phyloP scores from a whole-genome alignment of 2,113 vertebrate genomes.

The Anolis sagrei region DNA sequence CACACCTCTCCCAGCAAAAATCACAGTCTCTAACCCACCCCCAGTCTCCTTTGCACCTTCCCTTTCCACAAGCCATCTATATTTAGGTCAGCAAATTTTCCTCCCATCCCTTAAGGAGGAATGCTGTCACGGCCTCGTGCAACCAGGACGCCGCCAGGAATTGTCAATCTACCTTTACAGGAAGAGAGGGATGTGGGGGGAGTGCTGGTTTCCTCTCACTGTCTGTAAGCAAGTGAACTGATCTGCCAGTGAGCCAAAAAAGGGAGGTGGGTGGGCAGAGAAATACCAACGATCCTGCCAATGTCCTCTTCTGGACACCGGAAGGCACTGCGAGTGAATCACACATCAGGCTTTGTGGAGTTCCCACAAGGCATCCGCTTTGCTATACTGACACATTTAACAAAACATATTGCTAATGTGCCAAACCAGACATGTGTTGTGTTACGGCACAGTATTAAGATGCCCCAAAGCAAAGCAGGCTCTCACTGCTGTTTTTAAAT shows the following conservation, averaged over 20 bases:
- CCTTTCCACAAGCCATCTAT: neutral
- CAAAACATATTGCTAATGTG: no score
- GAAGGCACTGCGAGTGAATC: neutral
- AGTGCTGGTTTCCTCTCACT: neutral
- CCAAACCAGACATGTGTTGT: neutral
- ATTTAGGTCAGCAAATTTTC: conserved; percentile 27
- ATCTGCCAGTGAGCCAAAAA: neutral
- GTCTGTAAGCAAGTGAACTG: neutral
- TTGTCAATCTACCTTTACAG: neutral
- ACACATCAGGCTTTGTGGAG: neutral
- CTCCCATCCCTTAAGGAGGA: conserved; percentile 18
- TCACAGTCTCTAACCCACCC: neutral
- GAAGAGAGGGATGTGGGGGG: neutral
- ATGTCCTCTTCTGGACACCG: neutral
- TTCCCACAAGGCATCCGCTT: neutral
- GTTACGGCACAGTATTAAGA: neutral
- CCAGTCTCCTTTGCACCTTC: neutral
- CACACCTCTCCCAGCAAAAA: neutral
- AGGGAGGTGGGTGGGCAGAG: no score
- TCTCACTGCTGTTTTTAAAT: neutral
- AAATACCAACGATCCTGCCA: neutral
- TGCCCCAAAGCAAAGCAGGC: neutral
- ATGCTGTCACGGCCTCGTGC: neutral
- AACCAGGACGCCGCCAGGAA: neutral
- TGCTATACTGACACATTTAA: neutral